Evolutionary conservation across 2,113 vertebrate species (phyloP).

Genomic region (Myodes glareolus): DNA sequence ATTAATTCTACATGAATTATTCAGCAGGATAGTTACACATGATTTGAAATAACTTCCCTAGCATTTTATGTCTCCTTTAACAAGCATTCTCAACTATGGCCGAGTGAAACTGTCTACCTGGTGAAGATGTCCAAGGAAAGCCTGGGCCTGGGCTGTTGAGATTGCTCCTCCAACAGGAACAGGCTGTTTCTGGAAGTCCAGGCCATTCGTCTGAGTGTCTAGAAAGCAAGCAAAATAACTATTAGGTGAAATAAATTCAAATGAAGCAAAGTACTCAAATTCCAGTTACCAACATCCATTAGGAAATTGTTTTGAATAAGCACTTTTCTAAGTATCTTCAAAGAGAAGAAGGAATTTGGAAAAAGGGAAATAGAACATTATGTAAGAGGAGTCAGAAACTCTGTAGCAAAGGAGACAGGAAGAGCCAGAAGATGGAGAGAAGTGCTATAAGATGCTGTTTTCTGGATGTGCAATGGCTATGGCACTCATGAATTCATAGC

Average conservation of each 20-base stretch:
- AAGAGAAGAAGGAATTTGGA: neutral
- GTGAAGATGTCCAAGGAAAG: conserved; percentile 95
- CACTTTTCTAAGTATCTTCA: neutral
- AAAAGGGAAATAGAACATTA: neutral
- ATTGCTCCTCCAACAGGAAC: conserved; percentile 94
- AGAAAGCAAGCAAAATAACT: conserved; percentile 68
- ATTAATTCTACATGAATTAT: neutral
- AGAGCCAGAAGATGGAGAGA: neutral
- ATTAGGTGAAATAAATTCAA: neutral
- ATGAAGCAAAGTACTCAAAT: neutral
- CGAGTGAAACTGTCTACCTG: conserved; percentile 89
- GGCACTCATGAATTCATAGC: neutral
- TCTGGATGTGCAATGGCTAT: too few species aligned
- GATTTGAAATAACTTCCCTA: neutral
- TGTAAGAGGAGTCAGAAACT: neutral
- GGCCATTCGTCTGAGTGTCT: conserved; percentile 98
- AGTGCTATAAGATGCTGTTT: neutral
- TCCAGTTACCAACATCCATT: neutral
- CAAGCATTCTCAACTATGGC: neutral
- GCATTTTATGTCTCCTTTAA: fast-evolving
- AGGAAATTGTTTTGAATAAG: neutral
- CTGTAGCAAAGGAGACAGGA: too few species aligned
- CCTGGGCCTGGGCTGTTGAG: conserved; percentile 98
- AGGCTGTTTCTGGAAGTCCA: conserved; percentile 98
- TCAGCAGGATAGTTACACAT: neutral